Evolutionary conservation across 2,888 invertebrate genomes (phyloP).

Genomic region (Rotaria macrura): DNA sequence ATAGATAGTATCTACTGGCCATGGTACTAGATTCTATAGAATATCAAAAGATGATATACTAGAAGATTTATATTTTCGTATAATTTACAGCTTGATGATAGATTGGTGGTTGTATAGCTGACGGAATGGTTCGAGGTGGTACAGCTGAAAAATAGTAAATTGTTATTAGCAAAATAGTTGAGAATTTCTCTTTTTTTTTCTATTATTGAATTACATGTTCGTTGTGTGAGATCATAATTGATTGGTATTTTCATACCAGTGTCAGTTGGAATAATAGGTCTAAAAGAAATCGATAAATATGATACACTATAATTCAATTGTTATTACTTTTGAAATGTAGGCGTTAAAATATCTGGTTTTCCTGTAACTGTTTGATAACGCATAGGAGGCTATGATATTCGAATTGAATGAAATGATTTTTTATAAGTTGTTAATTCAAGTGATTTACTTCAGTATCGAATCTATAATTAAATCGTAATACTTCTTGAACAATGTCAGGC

Average conservation of each 20-base stretch:
- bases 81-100: background rate
- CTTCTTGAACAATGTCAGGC: slow-evolving; percentile 13
- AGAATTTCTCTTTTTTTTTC: too few relatives aligned
- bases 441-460: background rate
- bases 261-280: background rate
- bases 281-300: background rate
- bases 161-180: background rate
- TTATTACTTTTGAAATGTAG: background rate
- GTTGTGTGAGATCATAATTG: background rate
- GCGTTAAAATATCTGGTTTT: background rate
- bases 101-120: slow-evolving; percentile 4
- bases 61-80: background rate
- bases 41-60: background rate
- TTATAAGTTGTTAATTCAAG: background rate
- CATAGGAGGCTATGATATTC: background rate
- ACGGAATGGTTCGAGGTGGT: background rate
- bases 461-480: background rate
- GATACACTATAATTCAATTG: background rate
- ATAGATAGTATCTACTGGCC: background rate
- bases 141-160: background rate
- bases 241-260: background rate
- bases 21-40: background rate
- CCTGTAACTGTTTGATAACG: background rate
- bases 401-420: background rate
- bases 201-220: background rate